Conservation (phyloP, 2,797 vertebrate species). For the Sebastes ruberrimus region DNA sequence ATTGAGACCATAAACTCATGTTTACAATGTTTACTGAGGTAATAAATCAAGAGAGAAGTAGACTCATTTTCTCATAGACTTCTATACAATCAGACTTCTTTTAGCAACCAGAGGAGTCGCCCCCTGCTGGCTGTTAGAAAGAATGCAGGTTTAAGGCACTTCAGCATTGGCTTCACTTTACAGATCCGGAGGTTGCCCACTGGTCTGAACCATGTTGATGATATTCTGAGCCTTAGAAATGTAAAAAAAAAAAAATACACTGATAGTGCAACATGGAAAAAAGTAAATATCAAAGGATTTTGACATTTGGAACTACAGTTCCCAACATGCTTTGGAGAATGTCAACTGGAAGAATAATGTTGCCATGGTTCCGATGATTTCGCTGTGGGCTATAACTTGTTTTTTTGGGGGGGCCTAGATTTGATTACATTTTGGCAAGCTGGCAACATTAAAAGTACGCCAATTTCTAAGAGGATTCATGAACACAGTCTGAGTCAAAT, state of each 20-base stretch:
- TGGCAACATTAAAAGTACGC: not conserved
- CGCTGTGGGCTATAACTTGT: not conserved
- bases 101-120: too few relatives aligned
- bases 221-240: not conserved
- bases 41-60: too few relatives aligned
- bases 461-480: not conserved
- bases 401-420: not conserved
- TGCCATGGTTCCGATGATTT: not conserved
- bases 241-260: not conserved
- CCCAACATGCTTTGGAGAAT: not conserved
- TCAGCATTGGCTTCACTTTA: fast-evolving
- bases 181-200: too few relatives aligned
- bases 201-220: not conserved
- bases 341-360: not conserved
- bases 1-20: too few relatives aligned
- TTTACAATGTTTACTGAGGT: too few relatives aligned
- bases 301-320: not conserved
- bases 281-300: too few relatives aligned
- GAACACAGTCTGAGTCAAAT: not conserved
- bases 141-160: too few relatives aligned
- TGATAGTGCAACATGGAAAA: not conserved
- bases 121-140: too few relatives aligned
- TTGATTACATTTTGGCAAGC: not conserved
- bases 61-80: too few relatives aligned
- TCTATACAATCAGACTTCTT: too few relatives aligned